These are phyloP conservation scores for Pyrrhosoma nymphula DNA, from an alignment of 2,888 invertebrate species.

Conservation along the genomic window DNA sequence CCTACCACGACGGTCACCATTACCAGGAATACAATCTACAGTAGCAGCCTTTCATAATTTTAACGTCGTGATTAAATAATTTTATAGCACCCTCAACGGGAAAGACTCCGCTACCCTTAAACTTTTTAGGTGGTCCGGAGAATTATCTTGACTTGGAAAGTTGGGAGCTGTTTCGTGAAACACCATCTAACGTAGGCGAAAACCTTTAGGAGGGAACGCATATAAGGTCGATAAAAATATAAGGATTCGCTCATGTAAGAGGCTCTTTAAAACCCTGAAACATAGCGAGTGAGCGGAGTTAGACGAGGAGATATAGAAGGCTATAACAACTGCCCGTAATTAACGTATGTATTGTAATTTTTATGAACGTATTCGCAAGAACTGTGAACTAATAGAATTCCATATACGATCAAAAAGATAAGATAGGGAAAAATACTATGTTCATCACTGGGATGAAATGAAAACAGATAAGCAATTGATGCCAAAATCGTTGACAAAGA, in stretches of 20 bases:
- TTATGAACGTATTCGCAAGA: neutral
- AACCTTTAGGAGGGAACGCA: constrained; percentile 7
- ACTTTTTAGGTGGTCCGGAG: neutral
- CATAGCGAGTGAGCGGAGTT: neutral
- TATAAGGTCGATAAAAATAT: neutral
- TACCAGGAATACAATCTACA: neutral
- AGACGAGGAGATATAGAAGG: neutral
- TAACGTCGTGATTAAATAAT: constrained; percentile 29
- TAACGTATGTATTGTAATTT: neutral
- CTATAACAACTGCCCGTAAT: neutral
- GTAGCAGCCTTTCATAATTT: neutral
- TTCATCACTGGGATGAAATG: too few relatives aligned
- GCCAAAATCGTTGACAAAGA: too few relatives aligned
- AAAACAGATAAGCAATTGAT: too few relatives aligned
- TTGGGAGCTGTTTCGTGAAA: neutral
- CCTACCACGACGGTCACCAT: neutral
- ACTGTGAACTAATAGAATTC: too few relatives aligned
- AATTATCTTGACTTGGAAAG: neutral
- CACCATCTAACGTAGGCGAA: neutral
- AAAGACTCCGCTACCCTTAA: neutral
- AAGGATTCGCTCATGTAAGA: neutral
- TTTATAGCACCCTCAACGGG: constrained; percentile 38
- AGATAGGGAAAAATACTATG: too few relatives aligned
- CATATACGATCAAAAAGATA: too few relatives aligned
- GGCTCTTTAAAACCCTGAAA: neutral